Evolutionary conservation across 2,888 invertebrate genomes (phyloP).

Genomic region (Macrosoma leucophasiata): DNA sequence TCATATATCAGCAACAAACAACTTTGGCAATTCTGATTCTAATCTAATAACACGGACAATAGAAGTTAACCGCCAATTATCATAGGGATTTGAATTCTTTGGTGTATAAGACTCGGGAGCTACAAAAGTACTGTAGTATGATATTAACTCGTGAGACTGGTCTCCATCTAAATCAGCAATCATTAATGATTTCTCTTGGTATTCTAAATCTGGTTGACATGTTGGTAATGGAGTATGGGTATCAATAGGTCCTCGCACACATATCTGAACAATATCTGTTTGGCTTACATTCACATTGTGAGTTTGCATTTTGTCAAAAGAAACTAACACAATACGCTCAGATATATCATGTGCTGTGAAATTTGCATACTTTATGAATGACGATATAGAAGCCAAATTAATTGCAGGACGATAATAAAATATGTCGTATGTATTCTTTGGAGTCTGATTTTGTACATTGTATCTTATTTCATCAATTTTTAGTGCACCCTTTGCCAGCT

Average conservation of each 20-base stretch:
- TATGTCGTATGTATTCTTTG: conserved; percentile 59
- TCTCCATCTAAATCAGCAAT: conserved; percentile 86
- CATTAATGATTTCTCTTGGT: conserved; percentile 82
- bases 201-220: conserved; percentile 85
- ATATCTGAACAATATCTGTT: conserved; percentile 85
- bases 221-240: conserved; percentile 47
- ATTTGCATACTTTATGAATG: conserved; percentile 62
- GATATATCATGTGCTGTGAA: conserved; percentile 76
- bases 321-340: conserved; percentile 85
- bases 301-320: conserved; percentile 83
- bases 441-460: conserved; percentile 63
- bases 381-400: conserved; percentile 57
- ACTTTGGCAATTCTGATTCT: conserved; percentile 82
- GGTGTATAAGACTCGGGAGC: conserved; percentile 52
- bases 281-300: conserved; percentile 85
- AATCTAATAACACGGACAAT: conserved; percentile 81
- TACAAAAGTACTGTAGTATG: conserved; percentile 81
- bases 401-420: conserved; percentile 54
- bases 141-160: conserved; percentile 84
- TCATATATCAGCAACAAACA: conserved; percentile 69
- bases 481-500: conserved; percentile 65
- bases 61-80: conserved; percentile 79
- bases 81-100: conserved; percentile 52
- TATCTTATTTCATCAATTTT: conserved; percentile 61
- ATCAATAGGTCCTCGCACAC: conserved; percentile 60